A percentile compares a stretch with the other conserved stretches of the same genome.
These are phyloP conservation scores for Morone chrysops DNA, from an alignment of 2,113 vertebrate genomes.

Conservation along the genomic window DNA sequence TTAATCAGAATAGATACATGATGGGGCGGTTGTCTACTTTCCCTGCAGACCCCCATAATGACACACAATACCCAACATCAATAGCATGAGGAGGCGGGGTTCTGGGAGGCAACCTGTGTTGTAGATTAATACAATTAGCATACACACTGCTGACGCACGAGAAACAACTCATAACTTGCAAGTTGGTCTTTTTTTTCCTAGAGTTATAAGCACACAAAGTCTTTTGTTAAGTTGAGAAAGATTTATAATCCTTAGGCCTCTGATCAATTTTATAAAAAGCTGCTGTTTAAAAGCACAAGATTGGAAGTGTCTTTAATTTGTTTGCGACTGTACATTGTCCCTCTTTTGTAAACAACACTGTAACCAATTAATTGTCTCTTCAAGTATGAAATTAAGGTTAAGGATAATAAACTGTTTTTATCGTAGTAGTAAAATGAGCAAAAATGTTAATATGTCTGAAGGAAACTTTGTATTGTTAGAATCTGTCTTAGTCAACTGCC, in stretches of 20 bases:
- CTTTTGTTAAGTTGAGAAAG: constrained; percentile 21
- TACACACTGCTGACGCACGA: constrained; percentile 67
- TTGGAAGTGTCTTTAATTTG: background rate
- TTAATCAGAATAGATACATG: constrained; percentile 35
- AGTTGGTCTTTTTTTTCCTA: constrained; percentile 55
- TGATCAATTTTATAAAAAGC: background rate
- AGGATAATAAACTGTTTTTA: background rate
- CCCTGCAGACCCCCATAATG: constrained; percentile 37
- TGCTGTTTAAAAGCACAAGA: background rate
- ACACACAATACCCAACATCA: constrained; percentile 59
- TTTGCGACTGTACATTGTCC: background rate
- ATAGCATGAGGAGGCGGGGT: constrained; percentile 54
- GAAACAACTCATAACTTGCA: constrained; percentile 66
- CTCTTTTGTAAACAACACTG: constrained; percentile 2
- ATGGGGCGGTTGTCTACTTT: constrained; percentile 14
- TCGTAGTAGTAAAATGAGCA: background rate
- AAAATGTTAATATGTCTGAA: background rate
- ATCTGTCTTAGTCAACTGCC: constrained; percentile 25
- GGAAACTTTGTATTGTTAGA: constrained; percentile 12
- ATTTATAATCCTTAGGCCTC: constrained; percentile 12
- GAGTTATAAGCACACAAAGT: constrained; percentile 56
- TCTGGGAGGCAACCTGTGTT: constrained; percentile 57
- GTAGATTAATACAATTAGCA: constrained; percentile 77
- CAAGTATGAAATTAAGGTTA: constrained; percentile 2
- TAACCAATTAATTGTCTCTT: background rate